Conservation (phyloP, 2,888 invertebrate genomes). For the Agrochola macilenta region DNA sequence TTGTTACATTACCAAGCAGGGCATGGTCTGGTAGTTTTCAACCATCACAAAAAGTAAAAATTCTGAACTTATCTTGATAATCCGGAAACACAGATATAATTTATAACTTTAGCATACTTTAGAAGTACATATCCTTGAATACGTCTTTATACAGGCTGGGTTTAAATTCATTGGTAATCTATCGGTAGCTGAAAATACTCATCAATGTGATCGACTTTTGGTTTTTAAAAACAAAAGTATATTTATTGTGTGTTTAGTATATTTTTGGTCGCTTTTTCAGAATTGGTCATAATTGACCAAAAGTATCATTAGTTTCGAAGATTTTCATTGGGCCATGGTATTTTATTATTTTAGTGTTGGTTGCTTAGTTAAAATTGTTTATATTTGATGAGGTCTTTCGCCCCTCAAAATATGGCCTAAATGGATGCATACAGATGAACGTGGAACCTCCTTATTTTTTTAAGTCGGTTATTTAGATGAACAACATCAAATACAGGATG, state of each 20-base stretch:
- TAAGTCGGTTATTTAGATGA: background rate
- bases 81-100: slow-evolving; percentile 2
- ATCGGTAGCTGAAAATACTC: background rate
- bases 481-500: background rate
- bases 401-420: background rate
- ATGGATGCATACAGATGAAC: too few relatives aligned
- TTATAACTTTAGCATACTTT: background rate
- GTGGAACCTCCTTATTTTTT: too few relatives aligned
- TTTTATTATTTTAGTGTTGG: too few relatives aligned
- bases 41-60: background rate
- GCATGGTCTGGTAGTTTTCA: background rate
- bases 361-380: too few relatives aligned
- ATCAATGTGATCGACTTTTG: background rate
- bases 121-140: background rate
- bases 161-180: background rate
- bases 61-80: background rate
- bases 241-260: too few relatives aligned
- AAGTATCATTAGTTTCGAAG: too few relatives aligned
- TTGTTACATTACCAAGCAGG: background rate
- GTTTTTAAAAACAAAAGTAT: background rate
- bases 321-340: too few relatives aligned
- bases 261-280: too few relatives aligned
- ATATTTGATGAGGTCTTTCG: background rate
- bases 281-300: too few relatives aligned
- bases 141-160: background rate